Percentiles rank a stretch among this genome's conserved stretches.
phyloP scores from a whole-genome alignment of 2,113 vertebrate genomes.

The Ivindomyrus marchei region DNA sequence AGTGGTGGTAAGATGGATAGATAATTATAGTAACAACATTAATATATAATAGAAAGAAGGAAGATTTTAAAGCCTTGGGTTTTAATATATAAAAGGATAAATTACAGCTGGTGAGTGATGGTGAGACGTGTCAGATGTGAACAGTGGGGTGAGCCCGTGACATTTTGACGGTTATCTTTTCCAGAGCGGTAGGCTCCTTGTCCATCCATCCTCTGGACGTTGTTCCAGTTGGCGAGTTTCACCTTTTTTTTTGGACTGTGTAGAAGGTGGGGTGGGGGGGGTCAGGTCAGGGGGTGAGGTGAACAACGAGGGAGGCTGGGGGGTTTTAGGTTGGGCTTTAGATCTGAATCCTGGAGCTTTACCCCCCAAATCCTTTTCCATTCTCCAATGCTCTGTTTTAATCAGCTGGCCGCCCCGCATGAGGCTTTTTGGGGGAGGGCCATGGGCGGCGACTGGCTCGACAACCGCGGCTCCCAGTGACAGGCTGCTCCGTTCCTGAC shows the following conservation, averaged over 20 bases:
- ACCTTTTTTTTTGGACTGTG: not conserved
- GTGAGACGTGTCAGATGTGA: not conserved
- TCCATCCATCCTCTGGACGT: not conserved
- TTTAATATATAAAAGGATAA: not conserved
- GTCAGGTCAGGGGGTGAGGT: not conserved
- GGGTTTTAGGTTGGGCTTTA: not conserved
- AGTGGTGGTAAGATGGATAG: not conserved
- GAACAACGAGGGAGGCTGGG: not conserved
- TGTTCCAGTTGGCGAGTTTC: slow-evolving; percentile 5
- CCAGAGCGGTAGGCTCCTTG: not conserved
- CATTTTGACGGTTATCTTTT: not conserved
- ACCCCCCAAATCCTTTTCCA: slow-evolving; percentile 16
- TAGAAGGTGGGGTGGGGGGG: not conserved
- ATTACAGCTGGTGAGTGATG: not conserved
- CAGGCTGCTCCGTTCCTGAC: slow-evolving; percentile 4
- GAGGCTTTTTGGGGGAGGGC: not conserved
- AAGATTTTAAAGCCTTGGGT: not conserved
- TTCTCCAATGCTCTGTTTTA: slow-evolving; percentile 17
- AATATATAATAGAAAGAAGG: not conserved
- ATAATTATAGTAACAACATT: not conserved
- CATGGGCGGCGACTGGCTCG: not conserved
- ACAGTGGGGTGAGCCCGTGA: not conserved
- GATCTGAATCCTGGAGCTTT: slow-evolving; percentile 18
- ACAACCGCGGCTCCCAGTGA: slow-evolving; percentile 8
- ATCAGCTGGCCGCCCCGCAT: slow-evolving; percentile 17